Evolutionary conservation across 2,797 vertebrate species (phyloP).

Genomic region (Alosa sapidissima): DNA sequence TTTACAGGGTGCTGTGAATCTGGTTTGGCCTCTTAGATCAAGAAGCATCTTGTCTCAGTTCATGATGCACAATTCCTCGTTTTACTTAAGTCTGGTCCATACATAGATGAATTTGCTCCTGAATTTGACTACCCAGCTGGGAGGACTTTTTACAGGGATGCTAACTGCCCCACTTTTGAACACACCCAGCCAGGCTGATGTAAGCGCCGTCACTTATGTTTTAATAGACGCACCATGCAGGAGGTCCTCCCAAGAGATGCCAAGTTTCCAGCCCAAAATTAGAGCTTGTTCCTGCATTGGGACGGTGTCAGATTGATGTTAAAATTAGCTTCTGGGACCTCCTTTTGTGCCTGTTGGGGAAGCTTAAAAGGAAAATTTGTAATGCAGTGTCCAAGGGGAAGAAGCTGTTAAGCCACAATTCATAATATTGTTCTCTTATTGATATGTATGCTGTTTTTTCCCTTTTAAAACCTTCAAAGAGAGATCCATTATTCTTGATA

Average conservation of each 20-base stretch:
- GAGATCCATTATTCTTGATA: neutral
- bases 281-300: conserved; percentile 45
- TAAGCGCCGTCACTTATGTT: neutral
- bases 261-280: conserved; percentile 43
- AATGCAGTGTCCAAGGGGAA: conserved; percentile 15
- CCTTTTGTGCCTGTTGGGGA: conserved; percentile 44
- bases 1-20: neutral
- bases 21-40: neutral
- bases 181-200: neutral
- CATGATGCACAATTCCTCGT: neutral
- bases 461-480: neutral
- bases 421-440: neutral
- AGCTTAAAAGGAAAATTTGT: conserved; percentile 4
- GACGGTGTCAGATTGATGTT: conserved; percentile 47
- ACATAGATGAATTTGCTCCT: neutral
- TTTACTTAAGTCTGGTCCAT: neutral
- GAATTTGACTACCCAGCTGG: neutral
- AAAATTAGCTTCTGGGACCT: conserved; percentile 47
- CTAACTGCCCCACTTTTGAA: neutral
- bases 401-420: neutral
- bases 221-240: conserved; percentile 31
- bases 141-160: neutral
- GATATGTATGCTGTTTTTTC: neutral
- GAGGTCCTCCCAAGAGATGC: conserved; percentile 30
- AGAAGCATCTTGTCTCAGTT: neutral